Conservation (phyloP, 2,113 vertebrate genomes). For the Haemorhous mexicanus region DNA sequence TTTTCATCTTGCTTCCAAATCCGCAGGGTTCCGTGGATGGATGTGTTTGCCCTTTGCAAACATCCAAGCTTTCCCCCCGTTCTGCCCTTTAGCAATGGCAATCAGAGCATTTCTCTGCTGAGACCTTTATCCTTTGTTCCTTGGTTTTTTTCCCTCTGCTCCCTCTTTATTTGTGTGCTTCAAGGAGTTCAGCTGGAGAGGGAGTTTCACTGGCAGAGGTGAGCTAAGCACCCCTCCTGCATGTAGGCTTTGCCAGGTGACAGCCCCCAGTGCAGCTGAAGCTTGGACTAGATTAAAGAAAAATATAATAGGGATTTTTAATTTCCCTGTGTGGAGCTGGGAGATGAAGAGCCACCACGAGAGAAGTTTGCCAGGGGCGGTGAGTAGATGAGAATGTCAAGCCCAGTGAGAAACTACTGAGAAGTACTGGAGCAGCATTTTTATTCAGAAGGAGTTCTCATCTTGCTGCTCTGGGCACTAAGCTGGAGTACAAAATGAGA, state of each 20-base stretch:
- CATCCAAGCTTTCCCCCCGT: not conserved
- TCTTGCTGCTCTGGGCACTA: not conserved
- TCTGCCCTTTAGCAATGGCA: conserved; percentile 11
- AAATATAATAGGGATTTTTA: conserved; percentile 46
- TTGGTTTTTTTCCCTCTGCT: not conserved
- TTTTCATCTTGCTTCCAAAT: not conserved
- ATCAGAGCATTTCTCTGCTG: not conserved
- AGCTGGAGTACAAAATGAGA: conserved; percentile 40
- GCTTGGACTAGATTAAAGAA: conserved; percentile 51
- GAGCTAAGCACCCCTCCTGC: not conserved
- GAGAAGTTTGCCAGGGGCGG: conserved; percentile 50
- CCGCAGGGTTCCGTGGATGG: rapidly evolving
- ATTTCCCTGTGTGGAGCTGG: conserved; percentile 51
- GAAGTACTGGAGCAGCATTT: conserved; percentile 19
- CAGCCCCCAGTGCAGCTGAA: not conserved
- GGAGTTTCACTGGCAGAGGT: not conserved
- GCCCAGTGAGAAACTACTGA: conserved; percentile 53
- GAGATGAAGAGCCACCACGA: conserved; percentile 38
- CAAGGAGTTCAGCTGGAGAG: not conserved
- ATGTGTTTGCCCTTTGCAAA: not conserved
- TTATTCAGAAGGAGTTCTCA: conserved; percentile 4
- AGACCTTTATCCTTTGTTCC: not conserved
- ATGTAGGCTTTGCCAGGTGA: not conserved
- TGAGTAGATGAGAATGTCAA: conserved; percentile 64
- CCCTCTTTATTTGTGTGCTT: not conserved